phyloP scores from a whole-genome alignment of 1,140 invertebrate genomes.

The Anastrepha ludens region DNA sequence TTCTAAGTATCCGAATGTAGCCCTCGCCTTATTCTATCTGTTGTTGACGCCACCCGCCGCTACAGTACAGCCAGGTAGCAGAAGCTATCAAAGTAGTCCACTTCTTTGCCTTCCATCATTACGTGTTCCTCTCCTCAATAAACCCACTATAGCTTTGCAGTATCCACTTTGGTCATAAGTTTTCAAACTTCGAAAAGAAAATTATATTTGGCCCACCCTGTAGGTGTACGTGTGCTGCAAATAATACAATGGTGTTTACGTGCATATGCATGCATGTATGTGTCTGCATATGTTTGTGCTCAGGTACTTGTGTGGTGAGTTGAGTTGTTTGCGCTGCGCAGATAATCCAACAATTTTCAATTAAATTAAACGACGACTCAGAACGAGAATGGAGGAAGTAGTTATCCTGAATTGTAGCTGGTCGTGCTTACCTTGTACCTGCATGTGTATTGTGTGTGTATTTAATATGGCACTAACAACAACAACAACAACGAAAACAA shows the following conservation, averaged over 20 bases:
- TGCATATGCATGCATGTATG: background rate
- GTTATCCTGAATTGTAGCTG: background rate
- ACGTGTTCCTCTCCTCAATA: too few relatives aligned
- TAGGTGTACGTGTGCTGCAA: background rate
- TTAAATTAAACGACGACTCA: conserved; percentile 40
- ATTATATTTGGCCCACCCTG: background rate
- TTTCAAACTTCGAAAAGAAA: too few relatives aligned
- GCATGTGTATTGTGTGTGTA: background rate
- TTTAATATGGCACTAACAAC: conserved; percentile 15
- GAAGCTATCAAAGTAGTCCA: too few relatives aligned
- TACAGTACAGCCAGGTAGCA: too few relatives aligned
- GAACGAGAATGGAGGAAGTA: background rate
- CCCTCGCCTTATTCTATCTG: too few relatives aligned
- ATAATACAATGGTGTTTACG: background rate
- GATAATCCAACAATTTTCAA: conserved; percentile 37
- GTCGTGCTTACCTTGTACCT: background rate
- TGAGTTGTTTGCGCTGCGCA: conserved; percentile 38
- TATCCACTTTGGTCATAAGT: too few relatives aligned
- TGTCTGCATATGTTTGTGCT: background rate
- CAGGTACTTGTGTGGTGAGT: conserved; percentile 16
- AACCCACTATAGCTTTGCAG: too few relatives aligned
- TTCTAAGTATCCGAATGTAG: too few relatives aligned
- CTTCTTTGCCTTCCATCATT: too few relatives aligned
- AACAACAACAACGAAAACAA: conserved; percentile 30
- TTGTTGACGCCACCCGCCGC: too few relatives aligned